Evolutionary conservation across 2,113 vertebrate genomes (phyloP), one percentile per base, ranked within the genome.

Genomic region (Phalacrocorax aristotelis): DNA sequence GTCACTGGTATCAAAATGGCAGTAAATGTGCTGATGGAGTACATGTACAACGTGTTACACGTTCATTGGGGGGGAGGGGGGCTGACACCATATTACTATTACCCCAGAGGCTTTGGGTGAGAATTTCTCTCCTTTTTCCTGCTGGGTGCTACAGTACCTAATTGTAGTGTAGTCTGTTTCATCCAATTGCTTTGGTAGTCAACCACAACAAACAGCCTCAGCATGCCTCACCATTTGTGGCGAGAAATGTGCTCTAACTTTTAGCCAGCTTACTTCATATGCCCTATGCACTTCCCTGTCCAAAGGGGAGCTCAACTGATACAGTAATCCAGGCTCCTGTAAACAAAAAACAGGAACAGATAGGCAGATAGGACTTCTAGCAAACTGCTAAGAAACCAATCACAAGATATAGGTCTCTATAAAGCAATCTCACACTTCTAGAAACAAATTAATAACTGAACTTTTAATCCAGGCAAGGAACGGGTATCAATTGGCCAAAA

Each of bases 161-260:
- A 62, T 5, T 27, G 9, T 5, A 87, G 15, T 0, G 0, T 3
- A 4, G 32, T 49, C 14, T 51, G 0, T 0, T 23, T 54, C 55
- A 75, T 46, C 17, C 74, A 78, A 0, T 11, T 62, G 15, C 22
- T 87, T 42, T 40, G 49, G 29, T 22, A 49, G 2, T 15, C 27
- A 74, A 30, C 19, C 60, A 54, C 13, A 75, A 66, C 0, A 1
- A 80, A 32, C 10, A 69, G n/a, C 6, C 26, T 44, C 1, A 0
- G 18, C 2, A 0, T 13, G 15, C 30, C 29, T 57, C 55, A 62
- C 8, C 25, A 21, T n/a, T 7, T 54, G 8, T 27, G 18, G 8
- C 26, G 19, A 58, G 49, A 72, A 86, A 13, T 23, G 9, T 9
- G 54, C 19, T 44, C 5, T 19, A 74, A 36, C 42, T 88, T 68